Conservation (phyloP, 2,888 invertebrate species). For the Drosophila pseudotakahashii region DNA sequence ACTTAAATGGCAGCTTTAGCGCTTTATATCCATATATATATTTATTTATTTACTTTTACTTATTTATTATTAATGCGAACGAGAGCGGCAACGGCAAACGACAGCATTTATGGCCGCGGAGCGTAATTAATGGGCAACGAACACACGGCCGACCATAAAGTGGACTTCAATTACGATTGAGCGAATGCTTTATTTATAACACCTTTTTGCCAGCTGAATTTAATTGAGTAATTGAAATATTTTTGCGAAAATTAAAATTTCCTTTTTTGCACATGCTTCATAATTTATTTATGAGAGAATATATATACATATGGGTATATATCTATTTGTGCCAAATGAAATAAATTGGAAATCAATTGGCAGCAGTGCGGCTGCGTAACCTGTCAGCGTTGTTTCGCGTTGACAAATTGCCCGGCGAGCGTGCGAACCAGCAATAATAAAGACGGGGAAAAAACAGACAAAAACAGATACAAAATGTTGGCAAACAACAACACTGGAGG, state of each 20-base stretch:
- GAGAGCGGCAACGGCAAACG: slow-evolving; percentile 32
- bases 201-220: slow-evolving; percentile 63
- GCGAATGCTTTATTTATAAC: slow-evolving; percentile 57
- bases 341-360: slow-evolving; percentile 41
- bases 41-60: slow-evolving; percentile 62
- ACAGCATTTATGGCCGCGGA: slow-evolving; percentile 42
- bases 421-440: slow-evolving; percentile 65
- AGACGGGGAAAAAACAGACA: slow-evolving; percentile 34
- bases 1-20: slow-evolving; percentile 61
- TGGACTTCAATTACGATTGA: slow-evolving; percentile 60
- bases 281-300: slow-evolving; percentile 58
- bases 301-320: background rate
- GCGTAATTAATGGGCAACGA: slow-evolving; percentile 63
- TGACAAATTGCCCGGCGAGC: slow-evolving; percentile 72
- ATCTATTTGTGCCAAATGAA: slow-evolving; percentile 26
- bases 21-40: slow-evolving; percentile 58
- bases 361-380: slow-evolving; percentile 78
- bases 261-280: slow-evolving; percentile 66
- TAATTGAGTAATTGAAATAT: slow-evolving; percentile 76
- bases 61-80: slow-evolving; percentile 67
- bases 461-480: slow-evolving; percentile 30
- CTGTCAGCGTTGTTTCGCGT: slow-evolving; percentile 61
- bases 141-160: slow-evolving; percentile 59
- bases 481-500: slow-evolving; percentile 13
- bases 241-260: slow-evolving; percentile 65